Base-by-base conservation (phyloP, 1,140 invertebrate genomes). In the Scaptomyza hsui region DNA sequence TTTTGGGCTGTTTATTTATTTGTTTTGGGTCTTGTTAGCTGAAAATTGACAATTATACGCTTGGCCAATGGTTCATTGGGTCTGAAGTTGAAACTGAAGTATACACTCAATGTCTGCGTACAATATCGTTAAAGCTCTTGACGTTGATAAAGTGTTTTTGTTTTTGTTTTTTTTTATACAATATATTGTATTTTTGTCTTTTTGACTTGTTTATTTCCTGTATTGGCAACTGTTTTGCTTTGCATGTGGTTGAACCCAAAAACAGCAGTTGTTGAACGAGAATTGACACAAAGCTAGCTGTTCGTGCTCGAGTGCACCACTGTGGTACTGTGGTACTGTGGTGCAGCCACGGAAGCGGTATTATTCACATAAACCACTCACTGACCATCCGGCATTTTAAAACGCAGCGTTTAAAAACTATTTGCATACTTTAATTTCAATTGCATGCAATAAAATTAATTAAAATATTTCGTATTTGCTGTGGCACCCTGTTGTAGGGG, bases 131-230 rank as follows among this genome's bases (percentile, higher is more conserved):
- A 65, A 88, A 78, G 78, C 74, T 75, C 59, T 83, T 78, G 79
- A 78, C 74, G 71, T 82, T 83, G 79, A 83, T 78, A 59, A 72
- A 86, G 70, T 78, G 74, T 67, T 4, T 72, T 71, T 62, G 42
- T 47, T 47, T 24, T 47, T 10, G 18, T 0, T 19, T 13, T 15
- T 42, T 18, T 42, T 18, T 44, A 13, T n/a, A n/a, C n/a, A n/a
- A n/a, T n/a, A n/a, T n/a, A n/a, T n/a, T n/a, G n/a, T n/a, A n/a
- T n/a, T n/a, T 10, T 21, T 48, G 12, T n/a, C 12, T 37, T 37
- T 12, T 37, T 37, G 32, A n/a, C 9, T 24, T 21, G 55, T 47
- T 52, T 76, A 75, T 68, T 86, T 86, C 81, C 81, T 88, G 65
- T 57, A 26, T 55, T 42, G 37, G 21, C 65, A 59, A 48, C 61